Evolutionary conservation across 2,888 invertebrate genomes (phyloP).

Genomic region (Cosmorhoe ocellata): DNA sequence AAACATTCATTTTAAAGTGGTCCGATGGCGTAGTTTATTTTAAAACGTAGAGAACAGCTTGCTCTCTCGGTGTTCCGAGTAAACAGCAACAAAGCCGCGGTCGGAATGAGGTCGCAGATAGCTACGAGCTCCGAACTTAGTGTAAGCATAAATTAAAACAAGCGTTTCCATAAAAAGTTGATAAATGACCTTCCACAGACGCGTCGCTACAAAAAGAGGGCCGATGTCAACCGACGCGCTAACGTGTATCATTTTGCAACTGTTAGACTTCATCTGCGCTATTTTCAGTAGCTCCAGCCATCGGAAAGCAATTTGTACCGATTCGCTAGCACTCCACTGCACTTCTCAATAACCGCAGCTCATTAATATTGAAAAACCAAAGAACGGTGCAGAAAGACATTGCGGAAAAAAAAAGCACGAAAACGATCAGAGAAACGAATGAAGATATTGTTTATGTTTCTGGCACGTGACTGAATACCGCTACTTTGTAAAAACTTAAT

Average conservation of each 20-base stretch:
- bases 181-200: constrained; percentile 77
- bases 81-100: constrained; percentile 65
- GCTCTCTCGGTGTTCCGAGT: constrained; percentile 46
- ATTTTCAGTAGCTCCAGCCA: constrained; percentile 54
- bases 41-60: constrained; percentile 53
- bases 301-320: constrained; percentile 40
- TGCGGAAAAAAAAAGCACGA: constrained; percentile 18
- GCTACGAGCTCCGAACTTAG: constrained; percentile 69
- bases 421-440: constrained; percentile 27
- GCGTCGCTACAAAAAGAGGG: constrained; percentile 73
- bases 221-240: constrained; percentile 71
- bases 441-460: constrained; percentile 26
- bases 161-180: constrained; percentile 79
- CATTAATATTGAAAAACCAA: constrained; percentile 28
- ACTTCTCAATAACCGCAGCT: constrained; percentile 26
- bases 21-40: constrained; percentile 43
- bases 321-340: constrained; percentile 29
- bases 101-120: constrained; percentile 76
- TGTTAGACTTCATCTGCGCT: constrained; percentile 70
- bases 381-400: constrained; percentile 20
- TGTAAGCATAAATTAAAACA: constrained; percentile 81
- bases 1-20: constrained; percentile 45
- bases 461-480: constrained; percentile 29
- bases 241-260: constrained; percentile 77
- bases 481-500: constrained; percentile 34